Conservation (phyloP, 1,140 invertebrate genomes). For the Lepidurus couesii region DNA sequence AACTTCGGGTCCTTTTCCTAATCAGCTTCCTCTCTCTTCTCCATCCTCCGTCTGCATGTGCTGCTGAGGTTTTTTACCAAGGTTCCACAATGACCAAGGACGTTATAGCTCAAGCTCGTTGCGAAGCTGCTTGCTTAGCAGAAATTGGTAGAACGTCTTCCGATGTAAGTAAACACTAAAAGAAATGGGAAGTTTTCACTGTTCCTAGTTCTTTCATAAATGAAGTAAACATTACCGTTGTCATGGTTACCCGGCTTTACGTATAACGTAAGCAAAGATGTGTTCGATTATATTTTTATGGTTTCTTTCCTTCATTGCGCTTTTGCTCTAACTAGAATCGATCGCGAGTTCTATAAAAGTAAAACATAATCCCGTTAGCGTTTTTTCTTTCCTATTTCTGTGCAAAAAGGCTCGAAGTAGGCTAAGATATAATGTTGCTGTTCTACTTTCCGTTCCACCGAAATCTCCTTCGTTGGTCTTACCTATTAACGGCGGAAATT, state of each 20-base stretch:
- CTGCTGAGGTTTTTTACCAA: background rate
- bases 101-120: slow-evolving; percentile 13
- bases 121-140: background rate
- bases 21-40: slow-evolving; percentile 1
- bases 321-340: too few species aligned
- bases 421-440: background rate
- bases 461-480: background rate
- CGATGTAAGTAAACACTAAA: background rate
- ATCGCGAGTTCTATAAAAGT: too few species aligned
- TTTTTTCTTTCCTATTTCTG: too few species aligned
- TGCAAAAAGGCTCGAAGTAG: background rate
- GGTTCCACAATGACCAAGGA: slow-evolving; percentile 21
- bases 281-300: too few species aligned
- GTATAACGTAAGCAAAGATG: too few species aligned
- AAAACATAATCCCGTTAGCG: too few species aligned
- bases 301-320: too few species aligned
- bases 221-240: too few species aligned
- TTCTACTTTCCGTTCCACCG: background rate
- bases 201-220: background rate
- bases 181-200: background rate
- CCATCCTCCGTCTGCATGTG: background rate
- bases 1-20: background rate
- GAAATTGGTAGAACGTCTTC: slow-evolving; percentile 22
- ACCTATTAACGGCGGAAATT: background rate
- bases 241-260: too few species aligned